Evolutionary conservation across 2,888 invertebrate genomes (phyloP), one percentile per base, ranked within the genome.

Genomic region (Esperia sulphurella): DNA sequence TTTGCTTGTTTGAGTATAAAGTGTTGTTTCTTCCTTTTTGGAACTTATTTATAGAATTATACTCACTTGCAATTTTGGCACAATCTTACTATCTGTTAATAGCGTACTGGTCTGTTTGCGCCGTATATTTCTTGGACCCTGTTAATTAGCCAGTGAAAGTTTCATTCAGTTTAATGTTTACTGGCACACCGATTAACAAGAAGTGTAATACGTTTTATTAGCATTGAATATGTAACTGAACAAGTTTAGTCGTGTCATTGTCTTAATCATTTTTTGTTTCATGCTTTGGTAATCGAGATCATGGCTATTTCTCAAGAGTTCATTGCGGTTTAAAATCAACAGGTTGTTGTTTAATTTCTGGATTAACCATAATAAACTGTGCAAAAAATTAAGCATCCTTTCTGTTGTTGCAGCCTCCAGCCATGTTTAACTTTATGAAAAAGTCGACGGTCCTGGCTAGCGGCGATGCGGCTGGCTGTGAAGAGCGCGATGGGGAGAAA

Each of bases 381-480:
- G 8, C 37, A 37, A 8, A 12, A 37, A 37, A 37, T 37, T 12
- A 37, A 37, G 37, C 10, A 13, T 37, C 5, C 6, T 37, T 37
- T n/a, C 37, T 33, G 10, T 37, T 37, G 39, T 83, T 81, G 1
- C 75, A 83, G 85, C 58, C 69, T 57, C 70, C 71, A 79, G 90
- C 77, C 73, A 97, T 97, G 97, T 97, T 97, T 79, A 97, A 95
- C 86, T 97, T 97, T 86, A 97, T 97, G 93, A 97, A 97, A 85
- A 97, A 97, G 84, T 93, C 93, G 54, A 91, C 92, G 49, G 90
- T 89, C 52, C 81, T 90, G 48, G 75, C 89, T 51, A 91, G 92
- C 66, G 85, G 91, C 55, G 92, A 92, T 68, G 75, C 84, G 29
- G 85, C 87, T 48, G 83, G 79, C 46, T 83, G 83, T 52, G 92